Evolutionary conservation across 2,888 invertebrate species (phyloP).

Genomic region (Mesoligia furuncula): DNA sequence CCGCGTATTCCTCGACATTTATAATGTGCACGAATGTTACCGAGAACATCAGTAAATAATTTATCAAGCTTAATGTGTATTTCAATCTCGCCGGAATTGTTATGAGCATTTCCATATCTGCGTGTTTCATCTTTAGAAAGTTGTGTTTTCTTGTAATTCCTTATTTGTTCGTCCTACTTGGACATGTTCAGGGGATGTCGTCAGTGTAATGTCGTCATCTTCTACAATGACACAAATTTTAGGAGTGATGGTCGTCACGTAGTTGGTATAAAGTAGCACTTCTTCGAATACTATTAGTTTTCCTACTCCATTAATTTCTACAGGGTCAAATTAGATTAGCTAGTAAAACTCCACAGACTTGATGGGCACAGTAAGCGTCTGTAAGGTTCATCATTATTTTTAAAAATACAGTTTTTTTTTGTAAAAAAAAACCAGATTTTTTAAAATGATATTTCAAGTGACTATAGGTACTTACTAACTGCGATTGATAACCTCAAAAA

Average conservation of each 20-base stretch:
- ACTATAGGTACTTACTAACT: too few relatives aligned
- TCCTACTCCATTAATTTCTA: conserved; percentile 2
- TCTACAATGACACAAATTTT: conserved; percentile 1
- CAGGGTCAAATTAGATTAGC: neutral
- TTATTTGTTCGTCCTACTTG: conserved; percentile 26
- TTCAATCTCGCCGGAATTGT: conserved; percentile 58
- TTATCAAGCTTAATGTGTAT: conserved; percentile 61
- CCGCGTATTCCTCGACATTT: conserved; percentile 54
- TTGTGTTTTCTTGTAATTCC: conserved; percentile 31
- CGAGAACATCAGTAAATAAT: conserved; percentile 57
- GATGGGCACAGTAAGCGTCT: neutral
- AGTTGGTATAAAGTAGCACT: neutral
- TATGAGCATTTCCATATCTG: conserved; percentile 46
- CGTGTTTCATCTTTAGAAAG: conserved; percentile 62
- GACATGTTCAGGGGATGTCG: conserved; percentile 2
- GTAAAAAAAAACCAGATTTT: neutral
- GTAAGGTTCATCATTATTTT: too few relatives aligned
- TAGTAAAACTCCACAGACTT: neutral
- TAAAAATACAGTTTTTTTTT: too few relatives aligned
- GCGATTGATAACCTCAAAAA: too few relatives aligned
- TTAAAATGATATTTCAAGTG: too few relatives aligned
- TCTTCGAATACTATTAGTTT: conserved; percentile 9
- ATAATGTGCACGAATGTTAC: conserved; percentile 56
- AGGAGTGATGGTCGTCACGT: conserved; percentile 7
- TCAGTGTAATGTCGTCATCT: conserved; percentile 1